Conservation (phyloP, 1,140 invertebrate species). For the Anastatus disparis region DNA sequence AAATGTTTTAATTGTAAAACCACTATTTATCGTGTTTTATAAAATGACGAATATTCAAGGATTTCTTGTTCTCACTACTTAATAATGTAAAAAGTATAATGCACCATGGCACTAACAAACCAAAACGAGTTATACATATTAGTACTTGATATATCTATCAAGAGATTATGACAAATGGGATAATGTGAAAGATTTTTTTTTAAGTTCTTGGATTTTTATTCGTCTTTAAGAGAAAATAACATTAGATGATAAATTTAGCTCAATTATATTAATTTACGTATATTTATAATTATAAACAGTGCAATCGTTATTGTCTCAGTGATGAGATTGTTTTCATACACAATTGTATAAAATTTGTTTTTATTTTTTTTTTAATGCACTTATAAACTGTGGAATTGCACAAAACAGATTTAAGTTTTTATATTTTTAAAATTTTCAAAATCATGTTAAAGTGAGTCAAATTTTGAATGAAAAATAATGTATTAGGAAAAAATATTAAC, state of each 20-base stretch:
- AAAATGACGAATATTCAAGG: conserved; percentile 8
- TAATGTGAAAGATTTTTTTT: conserved; percentile 20
- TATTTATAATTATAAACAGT: conserved; percentile 63
- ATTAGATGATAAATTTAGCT: conserved; percentile 45
- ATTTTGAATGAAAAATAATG: not conserved
- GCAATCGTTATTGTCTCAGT: conserved; percentile 57
- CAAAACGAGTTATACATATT: conserved; percentile 27
- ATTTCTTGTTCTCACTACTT: conserved; percentile 32
- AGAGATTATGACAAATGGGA: conserved; percentile 14
- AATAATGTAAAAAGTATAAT: conserved; percentile 26
- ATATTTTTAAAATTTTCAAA: conserved; percentile 3
- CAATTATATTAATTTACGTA: conserved; percentile 58
- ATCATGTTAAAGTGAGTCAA: not conserved
- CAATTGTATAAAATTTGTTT: conserved; percentile 23
- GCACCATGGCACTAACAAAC: conserved; percentile 32
- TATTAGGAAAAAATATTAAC: conserved; percentile 6
- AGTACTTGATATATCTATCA: conserved; percentile 18
- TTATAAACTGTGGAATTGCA: conserved; percentile 54
- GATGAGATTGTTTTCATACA: conserved; percentile 51
- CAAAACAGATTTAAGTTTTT: not conserved
- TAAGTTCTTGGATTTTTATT: conserved; percentile 31
- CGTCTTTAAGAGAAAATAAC: conserved; percentile 18
- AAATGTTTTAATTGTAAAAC: conserved; percentile 9
- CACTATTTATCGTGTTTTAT: conserved; percentile 17
- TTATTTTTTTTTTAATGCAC: conserved; percentile 55